Evolutionary conservation across 1,140 invertebrate species (phyloP).

Genomic region (Drosophila kikkawai): DNA sequence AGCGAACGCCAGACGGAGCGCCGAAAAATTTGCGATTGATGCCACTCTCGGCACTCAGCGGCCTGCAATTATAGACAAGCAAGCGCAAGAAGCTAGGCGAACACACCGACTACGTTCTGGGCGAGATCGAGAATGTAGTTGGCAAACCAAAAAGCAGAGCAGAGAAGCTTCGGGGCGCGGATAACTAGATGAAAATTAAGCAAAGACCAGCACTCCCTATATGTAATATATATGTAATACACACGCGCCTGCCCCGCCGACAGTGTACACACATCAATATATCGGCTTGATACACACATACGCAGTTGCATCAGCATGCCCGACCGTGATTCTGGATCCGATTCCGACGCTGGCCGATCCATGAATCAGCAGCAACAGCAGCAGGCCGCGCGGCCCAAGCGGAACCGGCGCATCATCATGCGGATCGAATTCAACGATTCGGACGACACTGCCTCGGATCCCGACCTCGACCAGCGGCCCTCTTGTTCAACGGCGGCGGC

Average conservation of each 20-base stretch:
- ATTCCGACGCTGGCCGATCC: slow-evolving; percentile 61
- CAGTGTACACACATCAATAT: slow-evolving; percentile 41
- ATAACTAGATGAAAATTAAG: slow-evolving; percentile 45
- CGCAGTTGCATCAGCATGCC: slow-evolving; percentile 79
- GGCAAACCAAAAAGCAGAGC: slow-evolving; percentile 6
- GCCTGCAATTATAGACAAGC: slow-evolving; percentile 50
- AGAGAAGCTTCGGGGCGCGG: slow-evolving; percentile 7
- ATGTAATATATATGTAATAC: slow-evolving; percentile 51
- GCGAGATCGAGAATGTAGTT: slow-evolving; percentile 35
- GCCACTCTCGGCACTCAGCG: slow-evolving; percentile 42
- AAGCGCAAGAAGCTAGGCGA: slow-evolving; percentile 13
- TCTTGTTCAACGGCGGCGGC: slow-evolving; percentile 44
- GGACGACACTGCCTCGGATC: slow-evolving; percentile 61
- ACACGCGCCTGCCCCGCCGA: slow-evolving; percentile 45
- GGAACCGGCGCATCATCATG: slow-evolving; percentile 81
- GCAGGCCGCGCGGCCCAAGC: slow-evolving; percentile 36
- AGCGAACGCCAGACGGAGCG: slow-evolving; percentile 2
- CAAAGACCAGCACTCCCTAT: slow-evolving; percentile 40
- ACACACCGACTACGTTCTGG: slow-evolving; percentile 7
- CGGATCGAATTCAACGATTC: slow-evolving; percentile 82
- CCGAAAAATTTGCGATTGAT: slow-evolving; percentile 50
- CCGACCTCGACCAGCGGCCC: slow-evolving; percentile 42
- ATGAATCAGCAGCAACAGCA: slow-evolving; percentile 57
- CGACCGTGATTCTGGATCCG: slow-evolving; percentile 51
- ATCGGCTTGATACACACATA: slow-evolving; percentile 60